Evolutionary conservation across 2,113 vertebrate genomes (phyloP).

Genomic region (Anarhynchus alexandrinus): DNA sequence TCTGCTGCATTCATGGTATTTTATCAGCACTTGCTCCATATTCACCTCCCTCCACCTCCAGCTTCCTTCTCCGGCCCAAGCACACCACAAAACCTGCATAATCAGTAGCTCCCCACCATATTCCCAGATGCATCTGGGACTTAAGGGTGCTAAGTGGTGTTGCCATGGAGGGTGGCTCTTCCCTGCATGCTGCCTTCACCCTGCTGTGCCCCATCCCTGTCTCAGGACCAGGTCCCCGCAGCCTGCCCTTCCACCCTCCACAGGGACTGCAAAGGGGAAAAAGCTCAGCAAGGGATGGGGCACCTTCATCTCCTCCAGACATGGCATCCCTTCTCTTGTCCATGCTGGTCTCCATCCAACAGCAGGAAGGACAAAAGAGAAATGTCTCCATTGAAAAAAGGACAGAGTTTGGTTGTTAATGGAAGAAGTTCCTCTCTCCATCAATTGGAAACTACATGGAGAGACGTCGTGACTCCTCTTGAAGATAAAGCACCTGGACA

Average conservation of each 20-base stretch:
- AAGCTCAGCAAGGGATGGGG: neutral
- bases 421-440: neutral
- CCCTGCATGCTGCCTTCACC: neutral
- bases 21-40: neutral
- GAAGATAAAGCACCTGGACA: neutral
- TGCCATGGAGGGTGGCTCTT: neutral
- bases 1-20: neutral
- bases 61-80: neutral
- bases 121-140: neutral
- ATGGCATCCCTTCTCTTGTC: neutral
- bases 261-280: rapidly evolving
- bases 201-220: neutral
- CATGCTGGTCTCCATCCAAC: rapidly evolving
- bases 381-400: neutral
- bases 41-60: neutral
- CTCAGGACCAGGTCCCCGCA: neutral
- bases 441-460: rapidly evolving
- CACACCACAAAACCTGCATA: neutral
- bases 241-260: neutral
- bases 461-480: neutral
- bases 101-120: neutral
- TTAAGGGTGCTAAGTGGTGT: no score
- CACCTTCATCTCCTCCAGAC: neutral
- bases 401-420: neutral
- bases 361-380: neutral